Conservation (phyloP, 1,140 invertebrate genomes). For the Sycobia sp. region DNA sequence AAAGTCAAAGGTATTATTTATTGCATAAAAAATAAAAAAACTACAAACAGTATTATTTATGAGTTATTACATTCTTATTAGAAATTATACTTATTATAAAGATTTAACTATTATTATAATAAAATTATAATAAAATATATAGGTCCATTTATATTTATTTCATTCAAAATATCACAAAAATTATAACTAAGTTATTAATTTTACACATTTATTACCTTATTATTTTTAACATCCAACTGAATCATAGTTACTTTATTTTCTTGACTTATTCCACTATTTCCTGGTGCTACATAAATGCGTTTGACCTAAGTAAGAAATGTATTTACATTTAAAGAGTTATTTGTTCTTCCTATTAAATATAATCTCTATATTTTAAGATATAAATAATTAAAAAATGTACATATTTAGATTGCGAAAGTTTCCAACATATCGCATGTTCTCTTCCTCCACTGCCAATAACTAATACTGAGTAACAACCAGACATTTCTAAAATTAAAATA, state of each 20-base stretch:
- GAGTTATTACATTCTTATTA: no score
- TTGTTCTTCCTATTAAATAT: conserved; percentile 10
- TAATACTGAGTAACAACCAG: conserved; percentile 63
- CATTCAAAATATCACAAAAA: no score
- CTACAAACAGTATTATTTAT: neutral
- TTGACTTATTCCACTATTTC: conserved; percentile 83
- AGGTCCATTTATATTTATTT: no score
- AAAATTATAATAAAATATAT: neutral
- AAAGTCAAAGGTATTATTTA: neutral
- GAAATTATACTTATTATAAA: no score
- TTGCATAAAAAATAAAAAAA: neutral
- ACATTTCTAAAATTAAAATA: conserved; percentile 36
- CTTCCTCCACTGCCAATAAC: conserved; percentile 92
- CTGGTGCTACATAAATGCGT: conserved; percentile 82
- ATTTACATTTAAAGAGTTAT: conserved; percentile 6
- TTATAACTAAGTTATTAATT: neutral
- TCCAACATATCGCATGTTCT: conserved; percentile 94
- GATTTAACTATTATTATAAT: no score
- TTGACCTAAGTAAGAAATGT: conserved; percentile 62
- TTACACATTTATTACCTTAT: conserved; percentile 62
- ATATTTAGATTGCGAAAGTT: conserved; percentile 78
- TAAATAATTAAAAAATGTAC: conserved; percentile 47
- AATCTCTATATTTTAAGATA: neutral
- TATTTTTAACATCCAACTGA: conserved; percentile 70
- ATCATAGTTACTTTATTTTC: conserved; percentile 72